Conservation (phyloP, 2,797 vertebrate species). For the Lerista edwardsae region DNA sequence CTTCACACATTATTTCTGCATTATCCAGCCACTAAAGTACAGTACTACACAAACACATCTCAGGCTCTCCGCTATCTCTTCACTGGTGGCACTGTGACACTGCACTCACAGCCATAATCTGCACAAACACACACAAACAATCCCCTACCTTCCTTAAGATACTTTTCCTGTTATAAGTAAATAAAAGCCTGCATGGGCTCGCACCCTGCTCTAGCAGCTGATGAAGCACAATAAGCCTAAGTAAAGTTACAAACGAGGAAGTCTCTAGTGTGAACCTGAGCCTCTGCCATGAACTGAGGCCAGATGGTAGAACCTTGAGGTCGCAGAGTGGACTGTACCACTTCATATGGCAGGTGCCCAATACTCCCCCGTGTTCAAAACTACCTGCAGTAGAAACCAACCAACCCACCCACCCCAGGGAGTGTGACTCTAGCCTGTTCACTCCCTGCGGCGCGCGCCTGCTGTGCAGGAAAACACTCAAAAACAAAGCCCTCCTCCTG, state of each 20-base stretch:
- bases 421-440: background rate
- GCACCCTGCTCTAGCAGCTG: background rate
- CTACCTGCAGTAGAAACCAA: no score
- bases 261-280: background rate
- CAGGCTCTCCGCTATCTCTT: no score
- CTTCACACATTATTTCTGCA: no score
- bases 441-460: background rate
- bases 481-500: background rate
- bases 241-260: background rate
- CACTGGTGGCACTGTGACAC: background rate
- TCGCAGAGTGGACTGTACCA: background rate
- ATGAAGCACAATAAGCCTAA: background rate
- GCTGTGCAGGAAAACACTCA: background rate
- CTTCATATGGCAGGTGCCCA: background rate
- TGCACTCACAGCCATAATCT: background rate
- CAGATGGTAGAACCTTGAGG: background rate
- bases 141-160: background rate
- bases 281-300: background rate
- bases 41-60: no score
- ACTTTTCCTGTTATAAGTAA: background rate
- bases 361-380: background rate
- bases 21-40: no score
- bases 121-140: no score
- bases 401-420: no score
- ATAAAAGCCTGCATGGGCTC: no score